These are phyloP conservation scores for Ectemnius continuus DNA, from an alignment of 2,888 invertebrate genomes.

Conservation along the genomic window DNA sequence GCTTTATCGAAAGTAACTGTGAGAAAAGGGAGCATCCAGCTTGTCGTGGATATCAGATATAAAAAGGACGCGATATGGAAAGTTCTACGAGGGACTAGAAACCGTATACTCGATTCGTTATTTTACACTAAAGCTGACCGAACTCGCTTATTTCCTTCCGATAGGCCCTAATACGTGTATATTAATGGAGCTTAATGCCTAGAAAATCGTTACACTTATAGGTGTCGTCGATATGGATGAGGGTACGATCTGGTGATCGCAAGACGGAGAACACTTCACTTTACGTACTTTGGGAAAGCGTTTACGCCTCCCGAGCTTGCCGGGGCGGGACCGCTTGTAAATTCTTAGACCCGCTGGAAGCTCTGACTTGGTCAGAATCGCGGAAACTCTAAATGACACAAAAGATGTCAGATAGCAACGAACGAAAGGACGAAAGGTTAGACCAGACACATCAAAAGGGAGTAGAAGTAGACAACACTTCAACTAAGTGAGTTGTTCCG, in stretches of 20 bases:
- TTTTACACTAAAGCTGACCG: conserved; percentile 54
- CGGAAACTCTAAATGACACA: too few species aligned
- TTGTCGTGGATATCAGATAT: neutral
- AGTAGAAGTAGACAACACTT: too few species aligned
- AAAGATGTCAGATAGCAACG: too few species aligned
- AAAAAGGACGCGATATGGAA: conserved; percentile 9
- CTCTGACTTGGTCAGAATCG: neutral
- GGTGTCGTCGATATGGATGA: conserved; percentile 55
- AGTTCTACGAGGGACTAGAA: conserved; percentile 67
- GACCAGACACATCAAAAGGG: too few species aligned
- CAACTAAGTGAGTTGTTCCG: too few species aligned
- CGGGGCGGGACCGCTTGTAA: neutral
- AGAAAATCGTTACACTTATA: conserved; percentile 55
- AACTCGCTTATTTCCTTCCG: conserved; percentile 23
- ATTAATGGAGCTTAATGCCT: conserved; percentile 50
- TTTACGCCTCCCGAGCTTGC: neutral
- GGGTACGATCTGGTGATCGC: conserved; percentile 46
- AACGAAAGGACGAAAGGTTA: too few species aligned
- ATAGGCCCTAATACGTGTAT: conserved; percentile 45
- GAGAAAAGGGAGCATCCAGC: neutral
- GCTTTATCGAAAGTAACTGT: neutral
- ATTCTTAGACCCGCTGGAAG: conserved; percentile 23
- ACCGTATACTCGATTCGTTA: conserved; percentile 60
- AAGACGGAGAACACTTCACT: conserved; percentile 39
- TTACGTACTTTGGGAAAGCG: conserved; percentile 10